Evolutionary conservation across 2,113 vertebrate species (phyloP), one percentile per base, ranked within the genome.

Genomic region (Tetrax tetrax): DNA sequence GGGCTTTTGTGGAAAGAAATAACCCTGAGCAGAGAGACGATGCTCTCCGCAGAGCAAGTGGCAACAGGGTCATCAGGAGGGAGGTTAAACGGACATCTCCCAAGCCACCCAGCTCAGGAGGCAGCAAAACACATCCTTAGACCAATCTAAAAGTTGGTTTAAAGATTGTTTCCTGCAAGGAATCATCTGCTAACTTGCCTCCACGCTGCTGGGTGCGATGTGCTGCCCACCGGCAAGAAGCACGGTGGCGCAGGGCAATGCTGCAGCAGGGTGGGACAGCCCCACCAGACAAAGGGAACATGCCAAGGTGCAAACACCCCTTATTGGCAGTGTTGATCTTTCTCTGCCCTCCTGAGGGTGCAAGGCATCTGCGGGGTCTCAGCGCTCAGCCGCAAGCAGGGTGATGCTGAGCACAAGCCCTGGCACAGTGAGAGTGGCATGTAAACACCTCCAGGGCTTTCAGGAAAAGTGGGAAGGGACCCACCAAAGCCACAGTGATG

Each of bases 161-260:
- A 56, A 76, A 59, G 18, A 35, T 14, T 1, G 0, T 35, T 86
- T 90, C 45, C 48, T 48, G 18, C 29, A 59, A 66, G 27, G 37
- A 91, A n/a, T 6, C 4, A 0, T 71, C 68, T 41, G 16, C 51
- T n/a, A 20, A 50, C 1, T 0, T 21, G 20, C 33, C 14, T 77
- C 45, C 4, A 1, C 47, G 72, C 63, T 35, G 27, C 24, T 6
- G 5, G 37, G 21, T 41, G 66, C 4, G 8, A 72, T 0, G 2
- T 9, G 48, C 31, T 33, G 24, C 66, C n/a, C 1, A 0, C 47
- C 0, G 1, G 25, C 1, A 4, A 77, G 68, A 61, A 57, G 24
- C 48, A 0, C 0, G 50, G 5, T 3, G 10, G 12, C 27, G 12
- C 0, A 2, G 56, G 5, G 27, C 47, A 61, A 48, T 37, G 70